Evolutionary conservation across 2,113 vertebrate species (phyloP).

Genomic region (Poeciliopsis prolifica): DNA sequence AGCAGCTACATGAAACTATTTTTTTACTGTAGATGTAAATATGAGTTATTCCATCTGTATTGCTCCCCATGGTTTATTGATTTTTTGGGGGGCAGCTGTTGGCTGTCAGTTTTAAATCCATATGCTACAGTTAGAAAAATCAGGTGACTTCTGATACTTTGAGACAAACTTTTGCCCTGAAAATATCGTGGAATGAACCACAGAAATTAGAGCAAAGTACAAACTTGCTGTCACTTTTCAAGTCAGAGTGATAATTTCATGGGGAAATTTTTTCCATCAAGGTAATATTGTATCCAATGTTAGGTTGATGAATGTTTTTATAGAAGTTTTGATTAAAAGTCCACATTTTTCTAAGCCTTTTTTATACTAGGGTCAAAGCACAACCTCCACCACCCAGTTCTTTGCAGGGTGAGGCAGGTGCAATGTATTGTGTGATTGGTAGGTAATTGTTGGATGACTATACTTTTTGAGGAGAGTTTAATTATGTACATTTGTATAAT

Average conservation of each 20-base stretch:
- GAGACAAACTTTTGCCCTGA: neutral
- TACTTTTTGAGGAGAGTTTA: too few relatives aligned
- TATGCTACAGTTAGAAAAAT: neutral
- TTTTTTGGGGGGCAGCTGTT: conserved; percentile 45
- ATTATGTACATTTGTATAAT: too few relatives aligned
- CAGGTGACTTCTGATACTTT: neutral
- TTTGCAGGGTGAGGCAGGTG: too few relatives aligned
- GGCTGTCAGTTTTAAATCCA: conserved; percentile 12
- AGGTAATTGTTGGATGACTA: too few relatives aligned
- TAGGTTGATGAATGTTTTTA: neutral
- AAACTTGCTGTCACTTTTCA: neutral
- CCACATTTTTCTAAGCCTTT: neutral
- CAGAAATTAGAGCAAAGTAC: neutral
- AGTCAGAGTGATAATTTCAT: neutral
- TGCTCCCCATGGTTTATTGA: conserved; percentile 28
- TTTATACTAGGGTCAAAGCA: neutral
- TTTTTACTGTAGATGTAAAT: neutral
- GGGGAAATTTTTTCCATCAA: neutral
- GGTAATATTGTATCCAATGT: neutral
- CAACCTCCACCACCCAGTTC: neutral
- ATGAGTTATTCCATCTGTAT: conserved; percentile 14
- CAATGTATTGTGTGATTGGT: too few relatives aligned
- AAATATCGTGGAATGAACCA: neutral
- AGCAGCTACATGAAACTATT: neutral
- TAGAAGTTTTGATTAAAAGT: too few relatives aligned